Evolutionary conservation across 1,140 invertebrate species (phyloP), one percentile per base, ranked within the genome.

Genomic region (Bombus consobrinus): DNA sequence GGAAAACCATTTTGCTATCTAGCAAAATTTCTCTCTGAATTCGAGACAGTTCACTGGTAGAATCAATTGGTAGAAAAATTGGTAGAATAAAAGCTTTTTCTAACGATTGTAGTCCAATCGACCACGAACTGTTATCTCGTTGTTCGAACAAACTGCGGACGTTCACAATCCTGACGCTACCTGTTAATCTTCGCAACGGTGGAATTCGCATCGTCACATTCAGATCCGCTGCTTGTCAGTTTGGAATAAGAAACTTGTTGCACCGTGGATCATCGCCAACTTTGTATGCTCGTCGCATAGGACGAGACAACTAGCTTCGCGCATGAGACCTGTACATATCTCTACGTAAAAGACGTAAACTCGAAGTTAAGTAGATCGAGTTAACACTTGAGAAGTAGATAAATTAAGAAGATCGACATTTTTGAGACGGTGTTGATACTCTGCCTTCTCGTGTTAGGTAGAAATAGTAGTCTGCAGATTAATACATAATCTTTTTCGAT

Each of bases 191-290:
- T 39, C 62, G 39, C 6, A 75, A 89, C 88, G 84, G 73, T 90
- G 74, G 90, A 94, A 93, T 94, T 93, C 93, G 88, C 90, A 92
- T 92, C 86, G 83, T 78, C 87, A 87, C 79, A 81, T 79, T 64
- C 37, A 8, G 62, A 73, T 10, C n/a, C 39, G 43, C n/a, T 74
- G 83, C 81, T 85, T 69, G 87, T 86, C 88, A 90, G 85, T 66
- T 69, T 79, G 87, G 88, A 93, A 93, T 93, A 94, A 95, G 93
- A 94, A 93, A 95, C 94, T 95, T 94, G 94, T 95, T 95, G 94
- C 94, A 81, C 77, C 41, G 90, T 94, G 94, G 94, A 93, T 64
- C 86, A 89, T 69, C 84, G 94, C 94, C 94, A 95, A 93, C 84
- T 85, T 88, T 71, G 77, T 73, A 76, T 13, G 64, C 83, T 59